Evolutionary conservation across 2,797 vertebrate species (phyloP).

Genomic region (Liparis tanakae): DNA sequence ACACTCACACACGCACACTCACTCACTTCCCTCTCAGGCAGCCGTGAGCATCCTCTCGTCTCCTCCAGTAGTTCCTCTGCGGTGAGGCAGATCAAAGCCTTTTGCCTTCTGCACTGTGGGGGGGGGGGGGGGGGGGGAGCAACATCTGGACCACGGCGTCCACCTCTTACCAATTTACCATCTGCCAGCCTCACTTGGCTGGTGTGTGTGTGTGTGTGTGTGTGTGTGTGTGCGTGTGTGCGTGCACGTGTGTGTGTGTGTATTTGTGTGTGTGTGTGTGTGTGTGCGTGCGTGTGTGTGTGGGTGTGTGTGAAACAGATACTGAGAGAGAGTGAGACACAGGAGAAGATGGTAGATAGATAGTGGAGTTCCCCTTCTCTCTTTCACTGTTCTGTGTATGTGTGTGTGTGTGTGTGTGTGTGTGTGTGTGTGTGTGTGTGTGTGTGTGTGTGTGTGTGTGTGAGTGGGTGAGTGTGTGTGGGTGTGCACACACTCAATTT

Average conservation of each 20-base stretch:
- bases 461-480: constrained; percentile 7
- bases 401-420: constrained; percentile 5
- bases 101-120: constrained; percentile 62
- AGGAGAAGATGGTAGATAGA: constrained; percentile 10
- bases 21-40: constrained; percentile 3
- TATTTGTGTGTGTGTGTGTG: constrained; percentile 20
- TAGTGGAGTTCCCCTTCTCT: constrained; percentile 29
- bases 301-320: neutral
- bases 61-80: constrained; percentile 46
- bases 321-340: constrained; percentile 25
- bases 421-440: constrained; percentile 4
- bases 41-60: constrained; percentile 15
- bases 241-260: constrained; percentile 22
- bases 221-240: constrained; percentile 18
- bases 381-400: constrained; percentile 14
- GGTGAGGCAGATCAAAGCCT: constrained; percentile 67
- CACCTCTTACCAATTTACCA: constrained; percentile 59
- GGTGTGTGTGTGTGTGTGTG: constrained; percentile 27
- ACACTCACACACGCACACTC: neutral
- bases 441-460: constrained; percentile 9
- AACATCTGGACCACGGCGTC: constrained; percentile 69
- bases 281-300: constrained; percentile 7
- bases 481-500: constrained; percentile 16
- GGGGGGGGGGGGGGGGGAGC: constrained; percentile 53
- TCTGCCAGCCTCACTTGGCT: constrained; percentile 54